Evolutionary conservation across 2,113 vertebrate genomes (phyloP).

Genomic region (Ranitomeya variabilis): DNA sequence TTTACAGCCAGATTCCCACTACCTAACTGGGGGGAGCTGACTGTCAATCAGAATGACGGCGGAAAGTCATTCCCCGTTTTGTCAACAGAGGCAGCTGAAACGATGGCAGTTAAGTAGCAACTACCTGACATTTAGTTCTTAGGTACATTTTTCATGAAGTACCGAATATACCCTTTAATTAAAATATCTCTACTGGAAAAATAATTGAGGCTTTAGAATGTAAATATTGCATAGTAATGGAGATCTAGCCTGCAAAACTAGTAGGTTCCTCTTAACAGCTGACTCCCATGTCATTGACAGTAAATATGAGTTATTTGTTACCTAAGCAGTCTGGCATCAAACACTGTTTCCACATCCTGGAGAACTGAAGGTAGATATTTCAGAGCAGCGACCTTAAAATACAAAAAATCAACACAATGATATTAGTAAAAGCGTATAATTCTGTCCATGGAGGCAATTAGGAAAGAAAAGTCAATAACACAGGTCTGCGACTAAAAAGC

Average conservation of each 20-base stretch:
- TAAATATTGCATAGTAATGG: neutral
- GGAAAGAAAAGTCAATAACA: slow-evolving; percentile 26
- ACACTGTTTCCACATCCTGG: slow-evolving; percentile 93
- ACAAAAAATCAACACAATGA: slow-evolving; percentile 45
- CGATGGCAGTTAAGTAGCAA: too few species aligned
- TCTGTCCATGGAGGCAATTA: too few species aligned
- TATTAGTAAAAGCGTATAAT: neutral
- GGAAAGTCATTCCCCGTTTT: too few species aligned
- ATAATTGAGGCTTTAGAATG: neutral
- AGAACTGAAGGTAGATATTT: slow-evolving; percentile 95
- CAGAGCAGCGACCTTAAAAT: slow-evolving; percentile 88
- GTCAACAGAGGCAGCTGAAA: too few species aligned
- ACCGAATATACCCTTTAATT: neutral
- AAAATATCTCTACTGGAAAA: neutral
- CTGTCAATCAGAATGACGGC: too few species aligned
- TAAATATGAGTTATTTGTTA: slow-evolving; percentile 40
- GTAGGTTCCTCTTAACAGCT: slow-evolving; percentile 3
- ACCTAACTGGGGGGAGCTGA: too few species aligned
- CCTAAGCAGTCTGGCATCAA: slow-evolving; percentile 93
- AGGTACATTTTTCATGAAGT: too few species aligned
- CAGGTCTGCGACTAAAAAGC: too few species aligned
- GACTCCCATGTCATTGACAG: slow-evolving; percentile 18
- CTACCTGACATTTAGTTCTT: too few species aligned
- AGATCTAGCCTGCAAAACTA: neutral
- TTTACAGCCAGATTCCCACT: too few species aligned